phyloP scores from a whole-genome alignment of 2,888 invertebrate genomes.

The Sarcophaga subvicina region DNA sequence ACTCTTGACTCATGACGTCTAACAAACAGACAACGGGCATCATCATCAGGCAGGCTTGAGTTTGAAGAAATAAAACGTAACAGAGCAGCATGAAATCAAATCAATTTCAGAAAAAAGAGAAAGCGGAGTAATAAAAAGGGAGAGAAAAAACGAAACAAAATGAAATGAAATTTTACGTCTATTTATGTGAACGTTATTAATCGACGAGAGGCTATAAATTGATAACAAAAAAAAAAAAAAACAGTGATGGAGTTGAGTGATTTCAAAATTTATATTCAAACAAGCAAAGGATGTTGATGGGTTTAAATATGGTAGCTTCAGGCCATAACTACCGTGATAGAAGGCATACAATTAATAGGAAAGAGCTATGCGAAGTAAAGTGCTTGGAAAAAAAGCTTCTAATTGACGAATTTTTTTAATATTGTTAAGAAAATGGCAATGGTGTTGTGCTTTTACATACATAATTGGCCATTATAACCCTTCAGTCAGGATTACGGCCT shows the following conservation, averaged over 20 bases:
- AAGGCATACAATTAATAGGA: too few species aligned
- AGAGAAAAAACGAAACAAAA: slow-evolving; percentile 26
- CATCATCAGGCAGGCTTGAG: neutral
- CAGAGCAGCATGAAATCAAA: neutral
- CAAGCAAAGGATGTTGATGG: slow-evolving; percentile 8
- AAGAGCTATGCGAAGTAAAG: too few species aligned
- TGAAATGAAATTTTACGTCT: neutral
- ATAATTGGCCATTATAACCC: too few species aligned
- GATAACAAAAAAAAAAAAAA: too few species aligned
- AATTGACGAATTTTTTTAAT: too few species aligned
- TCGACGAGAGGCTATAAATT: slow-evolving; percentile 38
- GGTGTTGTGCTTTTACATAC: too few species aligned
- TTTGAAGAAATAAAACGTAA: neutral
- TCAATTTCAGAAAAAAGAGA: neutral
- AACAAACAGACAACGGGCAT: neutral
- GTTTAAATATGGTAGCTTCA: neutral
- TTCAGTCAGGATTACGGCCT: too few species aligned
- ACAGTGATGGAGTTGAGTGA: slow-evolving; percentile 7
- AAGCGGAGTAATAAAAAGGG: neutral
- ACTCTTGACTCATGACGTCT: slow-evolving; percentile 17
- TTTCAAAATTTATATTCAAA: slow-evolving; percentile 18
- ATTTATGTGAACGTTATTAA: slow-evolving; percentile 41
- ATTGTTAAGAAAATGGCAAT: too few species aligned
- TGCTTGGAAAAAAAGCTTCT: too few species aligned
- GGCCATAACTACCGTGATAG: too few species aligned